These are phyloP conservation scores for Neogobius melanostomus DNA, from an alignment of 2,113 vertebrate species.

Conservation along the genomic window DNA sequence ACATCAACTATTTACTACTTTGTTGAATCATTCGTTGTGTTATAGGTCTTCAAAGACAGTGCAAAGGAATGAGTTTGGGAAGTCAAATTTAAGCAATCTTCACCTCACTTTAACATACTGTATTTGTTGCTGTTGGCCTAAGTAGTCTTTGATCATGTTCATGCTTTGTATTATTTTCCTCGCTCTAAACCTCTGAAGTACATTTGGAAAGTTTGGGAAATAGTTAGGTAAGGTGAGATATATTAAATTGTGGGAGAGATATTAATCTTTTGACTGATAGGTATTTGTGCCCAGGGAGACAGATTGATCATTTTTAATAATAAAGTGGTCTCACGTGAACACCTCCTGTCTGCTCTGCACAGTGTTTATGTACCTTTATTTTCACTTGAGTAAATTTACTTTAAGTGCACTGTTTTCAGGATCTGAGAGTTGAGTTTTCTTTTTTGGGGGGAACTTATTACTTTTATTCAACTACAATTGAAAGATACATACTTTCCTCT, in stretches of 20 bases:
- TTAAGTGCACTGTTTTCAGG: too few species aligned
- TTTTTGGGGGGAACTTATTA: too few species aligned
- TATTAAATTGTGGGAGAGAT: background rate
- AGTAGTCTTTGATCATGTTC: too few species aligned
- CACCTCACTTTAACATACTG: background rate
- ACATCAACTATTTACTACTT: constrained; percentile 24
- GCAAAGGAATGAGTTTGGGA: background rate
- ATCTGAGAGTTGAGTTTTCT: too few species aligned
- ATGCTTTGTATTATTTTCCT: too few species aligned
- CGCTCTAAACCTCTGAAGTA: background rate
- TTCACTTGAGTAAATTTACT: too few species aligned
- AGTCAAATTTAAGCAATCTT: background rate
- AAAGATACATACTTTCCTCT: too few species aligned
- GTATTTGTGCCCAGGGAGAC: background rate
- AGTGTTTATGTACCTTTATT: background rate
- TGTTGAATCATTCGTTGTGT: background rate
- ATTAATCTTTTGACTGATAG: background rate
- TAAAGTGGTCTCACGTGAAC: constrained; percentile 5
- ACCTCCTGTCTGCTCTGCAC: background rate
- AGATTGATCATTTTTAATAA: constrained; percentile 3
- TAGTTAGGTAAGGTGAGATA: background rate
- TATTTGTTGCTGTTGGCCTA: background rate
- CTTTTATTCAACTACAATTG: too few species aligned
- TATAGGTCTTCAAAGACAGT: background rate
- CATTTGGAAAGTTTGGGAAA: background rate